Conservation (phyloP, 2,888 invertebrate genomes). For the Synergus gifuensis region DNA sequence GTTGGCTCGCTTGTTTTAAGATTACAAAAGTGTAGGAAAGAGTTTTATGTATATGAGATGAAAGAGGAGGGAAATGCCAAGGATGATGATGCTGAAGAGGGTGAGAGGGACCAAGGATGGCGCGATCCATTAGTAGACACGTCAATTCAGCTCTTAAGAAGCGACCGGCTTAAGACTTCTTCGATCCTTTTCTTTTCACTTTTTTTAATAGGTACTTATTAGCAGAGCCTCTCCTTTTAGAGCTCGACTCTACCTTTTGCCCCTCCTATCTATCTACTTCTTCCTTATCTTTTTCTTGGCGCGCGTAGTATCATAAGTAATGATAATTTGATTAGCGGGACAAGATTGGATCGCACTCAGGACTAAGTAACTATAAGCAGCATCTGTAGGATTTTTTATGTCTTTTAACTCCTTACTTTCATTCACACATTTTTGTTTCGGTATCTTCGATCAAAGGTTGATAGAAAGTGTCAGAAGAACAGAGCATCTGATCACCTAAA, state of each 20-base stretch:
- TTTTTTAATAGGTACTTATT: slow-evolving; percentile 56
- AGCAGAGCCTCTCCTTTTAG: slow-evolving; percentile 52
- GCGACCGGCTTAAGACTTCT: slow-evolving; percentile 73
- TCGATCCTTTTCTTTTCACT: slow-evolving; percentile 55
- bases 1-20: slow-evolving; percentile 67
- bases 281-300: slow-evolving; percentile 14
- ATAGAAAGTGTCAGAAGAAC: background rate
- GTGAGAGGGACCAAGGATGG: slow-evolving; percentile 64
- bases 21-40: slow-evolving; percentile 57
- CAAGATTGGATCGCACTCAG: slow-evolving; percentile 65
- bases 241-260: slow-evolving; percentile 52
- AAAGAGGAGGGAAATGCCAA: slow-evolving; percentile 45
- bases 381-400: slow-evolving; percentile 22
- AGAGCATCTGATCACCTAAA: background rate
- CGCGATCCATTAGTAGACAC: slow-evolving; percentile 77
- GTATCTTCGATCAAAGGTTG: background rate
- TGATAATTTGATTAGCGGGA: slow-evolving; percentile 73
- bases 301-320: slow-evolving; percentile 71
- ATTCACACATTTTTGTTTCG: background rate
- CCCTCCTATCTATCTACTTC: slow-evolving; percentile 43
- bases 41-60: slow-evolving; percentile 37
- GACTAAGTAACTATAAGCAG: slow-evolving; percentile 54
- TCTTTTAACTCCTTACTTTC: background rate
- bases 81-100: slow-evolving; percentile 44
- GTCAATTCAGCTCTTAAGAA: slow-evolving; percentile 76